Conservation (phyloP, 2,797 vertebrate genomes). For the Chanos chanos region DNA sequence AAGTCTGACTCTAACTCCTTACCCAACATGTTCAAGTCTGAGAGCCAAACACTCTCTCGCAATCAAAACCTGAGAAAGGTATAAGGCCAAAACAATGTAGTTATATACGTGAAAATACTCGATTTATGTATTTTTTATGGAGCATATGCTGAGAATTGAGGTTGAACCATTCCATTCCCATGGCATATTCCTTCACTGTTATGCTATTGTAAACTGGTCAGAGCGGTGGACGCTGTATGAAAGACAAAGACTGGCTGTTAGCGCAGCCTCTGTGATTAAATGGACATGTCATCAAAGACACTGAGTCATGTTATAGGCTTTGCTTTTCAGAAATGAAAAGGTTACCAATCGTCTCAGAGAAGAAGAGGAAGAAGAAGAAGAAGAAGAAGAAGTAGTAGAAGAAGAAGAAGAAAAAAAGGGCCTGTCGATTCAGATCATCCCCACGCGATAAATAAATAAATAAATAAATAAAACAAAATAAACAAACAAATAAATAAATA, state of each 20-base stretch:
- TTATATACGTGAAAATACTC: too few relatives aligned
- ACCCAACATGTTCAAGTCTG: not conserved
- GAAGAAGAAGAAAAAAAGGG: conserved; percentile 41
- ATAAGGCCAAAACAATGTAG: too few relatives aligned
- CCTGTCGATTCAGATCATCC: conserved; percentile 1
- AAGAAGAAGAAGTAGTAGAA: conserved; percentile 42
- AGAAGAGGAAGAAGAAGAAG: conserved; percentile 42
- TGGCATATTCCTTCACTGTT: too few relatives aligned
- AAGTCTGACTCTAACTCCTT: not conserved
- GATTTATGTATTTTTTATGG: too few relatives aligned
- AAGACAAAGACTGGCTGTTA: conserved; percentile 41
- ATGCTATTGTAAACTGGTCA: conserved; percentile 32
- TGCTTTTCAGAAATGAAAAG: conserved; percentile 43
- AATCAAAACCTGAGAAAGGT: not conserved
- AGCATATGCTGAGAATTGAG: too few relatives aligned
- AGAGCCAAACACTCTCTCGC: not conserved
- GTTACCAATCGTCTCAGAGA: conserved; percentile 30
- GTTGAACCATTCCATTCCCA: too few relatives aligned
- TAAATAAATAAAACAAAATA: too few relatives aligned
- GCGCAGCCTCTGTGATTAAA: conserved; percentile 31
- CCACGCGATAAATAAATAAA: conserved; percentile 28
- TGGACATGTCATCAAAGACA: conserved; percentile 48
- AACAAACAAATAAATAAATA: too few relatives aligned
- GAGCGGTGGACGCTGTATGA: conserved; percentile 32
- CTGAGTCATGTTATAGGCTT: conserved; percentile 41